Conservation (phyloP, 1,140 invertebrate species). For the Pachypeltis micranthus region DNA sequence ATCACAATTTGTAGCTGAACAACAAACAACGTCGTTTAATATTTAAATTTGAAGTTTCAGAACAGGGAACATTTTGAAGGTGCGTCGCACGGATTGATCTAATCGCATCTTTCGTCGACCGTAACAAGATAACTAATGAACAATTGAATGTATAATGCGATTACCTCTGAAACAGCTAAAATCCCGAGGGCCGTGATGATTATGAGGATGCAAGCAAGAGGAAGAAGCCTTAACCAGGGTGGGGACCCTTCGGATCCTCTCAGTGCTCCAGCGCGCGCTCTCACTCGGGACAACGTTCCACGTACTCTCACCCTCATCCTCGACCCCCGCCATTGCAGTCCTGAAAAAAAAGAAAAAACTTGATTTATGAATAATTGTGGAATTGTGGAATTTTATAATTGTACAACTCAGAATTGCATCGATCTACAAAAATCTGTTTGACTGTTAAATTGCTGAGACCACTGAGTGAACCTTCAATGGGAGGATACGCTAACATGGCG, state of each 20-base stretch:
- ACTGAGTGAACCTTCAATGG: not conserved
- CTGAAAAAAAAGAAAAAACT: not conserved
- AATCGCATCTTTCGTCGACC: too few species aligned
- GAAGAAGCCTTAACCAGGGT: conserved; percentile 24
- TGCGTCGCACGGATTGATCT: not conserved
- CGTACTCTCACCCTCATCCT: conserved; percentile 25
- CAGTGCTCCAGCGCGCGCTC: conserved; percentile 16
- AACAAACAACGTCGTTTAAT: not conserved
- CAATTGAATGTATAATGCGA: not conserved
- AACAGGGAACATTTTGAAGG: not conserved
- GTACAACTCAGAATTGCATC: not conserved
- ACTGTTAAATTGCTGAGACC: not conserved
- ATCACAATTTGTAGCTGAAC: not conserved
- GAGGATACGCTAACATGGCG: not conserved
- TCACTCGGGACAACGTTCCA: conserved; percentile 22
- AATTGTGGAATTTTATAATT: not conserved
- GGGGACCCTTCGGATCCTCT: conserved; percentile 18
- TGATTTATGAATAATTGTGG: not conserved
- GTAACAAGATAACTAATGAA: too few species aligned
- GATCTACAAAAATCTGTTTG: not conserved
- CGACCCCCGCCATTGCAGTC: conserved; percentile 20
- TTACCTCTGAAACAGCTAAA: conserved; percentile 26
- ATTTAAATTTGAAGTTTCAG: not conserved
- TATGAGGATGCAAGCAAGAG: conserved; percentile 23
- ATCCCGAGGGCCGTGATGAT: conserved; percentile 25